phyloP scores from a whole-genome alignment of 2,888 invertebrate species.

The Tenthredo scrophulariae region DNA sequence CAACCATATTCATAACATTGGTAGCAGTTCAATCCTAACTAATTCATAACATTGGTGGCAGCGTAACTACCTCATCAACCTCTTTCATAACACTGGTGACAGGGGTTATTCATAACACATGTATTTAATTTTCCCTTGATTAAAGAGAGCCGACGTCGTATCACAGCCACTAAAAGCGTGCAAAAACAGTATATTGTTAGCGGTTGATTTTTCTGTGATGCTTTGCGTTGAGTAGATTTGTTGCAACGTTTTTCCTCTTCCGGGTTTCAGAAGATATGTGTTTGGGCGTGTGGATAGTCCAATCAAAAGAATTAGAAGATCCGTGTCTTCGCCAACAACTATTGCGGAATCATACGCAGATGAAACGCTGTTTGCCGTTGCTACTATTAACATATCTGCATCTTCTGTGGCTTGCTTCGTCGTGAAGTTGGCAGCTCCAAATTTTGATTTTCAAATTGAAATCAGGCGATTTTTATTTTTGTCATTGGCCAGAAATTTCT shows the following conservation, averaged over 20 bases:
- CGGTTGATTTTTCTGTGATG: slow-evolving; percentile 60
- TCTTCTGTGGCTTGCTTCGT: no score
- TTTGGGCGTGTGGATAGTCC: slow-evolving; percentile 7
- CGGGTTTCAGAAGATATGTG: slow-evolving; percentile 45
- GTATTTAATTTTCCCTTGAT: slow-evolving; percentile 63
- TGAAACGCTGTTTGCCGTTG: slow-evolving; percentile 50
- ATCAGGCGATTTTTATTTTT: slow-evolving; percentile 58
- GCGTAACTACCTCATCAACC: no score
- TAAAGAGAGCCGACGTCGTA: slow-evolving; percentile 63
- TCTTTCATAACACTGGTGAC: no score
- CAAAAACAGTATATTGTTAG: slow-evolving; percentile 63
- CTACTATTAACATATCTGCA: slow-evolving; percentile 55
- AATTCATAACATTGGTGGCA: no score
- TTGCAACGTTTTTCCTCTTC: slow-evolving; percentile 56
- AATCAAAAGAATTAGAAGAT: slow-evolving; percentile 65
- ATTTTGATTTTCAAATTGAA: slow-evolving; percentile 52
- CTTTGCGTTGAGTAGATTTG: slow-evolving; percentile 60
- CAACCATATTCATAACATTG: no score
- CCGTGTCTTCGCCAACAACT: slow-evolving; percentile 63
- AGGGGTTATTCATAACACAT: no score
- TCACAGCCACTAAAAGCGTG: slow-evolving; percentile 65
- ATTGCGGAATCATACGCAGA: slow-evolving; percentile 11
- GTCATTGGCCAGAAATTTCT: slow-evolving; percentile 60
- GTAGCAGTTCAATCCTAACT: no score
- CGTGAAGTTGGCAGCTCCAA: slow-evolving; percentile 18